These are phyloP conservation scores for Cephus rjabovi DNA, from an alignment of 2,888 invertebrate genomes.

Conservation along the genomic window DNA sequence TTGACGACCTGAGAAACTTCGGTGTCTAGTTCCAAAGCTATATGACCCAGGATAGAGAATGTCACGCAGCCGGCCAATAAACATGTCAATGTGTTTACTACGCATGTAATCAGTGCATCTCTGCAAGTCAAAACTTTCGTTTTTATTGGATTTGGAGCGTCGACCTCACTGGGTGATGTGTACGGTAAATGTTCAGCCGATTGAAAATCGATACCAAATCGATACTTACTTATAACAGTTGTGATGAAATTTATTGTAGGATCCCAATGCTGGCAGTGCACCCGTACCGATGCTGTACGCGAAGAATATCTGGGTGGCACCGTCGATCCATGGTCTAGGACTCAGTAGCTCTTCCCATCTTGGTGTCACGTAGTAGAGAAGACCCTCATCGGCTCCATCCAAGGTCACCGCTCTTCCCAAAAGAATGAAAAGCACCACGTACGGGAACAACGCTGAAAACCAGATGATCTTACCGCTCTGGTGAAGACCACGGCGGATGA, in stretches of 20 bases:
- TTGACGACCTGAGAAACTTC: slow-evolving; percentile 70
- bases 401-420: slow-evolving; percentile 76
- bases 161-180: neutral
- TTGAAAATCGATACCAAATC: neutral
- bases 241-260: slow-evolving; percentile 82
- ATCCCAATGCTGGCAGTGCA: slow-evolving; percentile 79
- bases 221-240: slow-evolving; percentile 76
- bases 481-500: slow-evolving; percentile 79
- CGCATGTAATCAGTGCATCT: slow-evolving; percentile 79
- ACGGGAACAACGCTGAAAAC: slow-evolving; percentile 83
- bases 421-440: slow-evolving; percentile 76
- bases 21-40: slow-evolving; percentile 70
- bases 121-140: slow-evolving; percentile 60
- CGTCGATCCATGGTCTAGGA: slow-evolving; percentile 78
- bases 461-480: slow-evolving; percentile 84
- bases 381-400: slow-evolving; percentile 74
- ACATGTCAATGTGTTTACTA: slow-evolving; percentile 79
- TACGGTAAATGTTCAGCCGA: neutral
- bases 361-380: slow-evolving; percentile 77
- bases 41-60: slow-evolving; percentile 80
- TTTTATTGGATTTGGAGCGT: slow-evolving; percentile 27
- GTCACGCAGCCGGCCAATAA: slow-evolving; percentile 81
- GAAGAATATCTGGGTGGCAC: slow-evolving; percentile 83
- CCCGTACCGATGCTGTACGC: slow-evolving; percentile 84
- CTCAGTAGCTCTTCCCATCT: slow-evolving; percentile 69